Conservation (phyloP, 2,113 vertebrate genomes). For the Grammomys dolichurus region DNA sequence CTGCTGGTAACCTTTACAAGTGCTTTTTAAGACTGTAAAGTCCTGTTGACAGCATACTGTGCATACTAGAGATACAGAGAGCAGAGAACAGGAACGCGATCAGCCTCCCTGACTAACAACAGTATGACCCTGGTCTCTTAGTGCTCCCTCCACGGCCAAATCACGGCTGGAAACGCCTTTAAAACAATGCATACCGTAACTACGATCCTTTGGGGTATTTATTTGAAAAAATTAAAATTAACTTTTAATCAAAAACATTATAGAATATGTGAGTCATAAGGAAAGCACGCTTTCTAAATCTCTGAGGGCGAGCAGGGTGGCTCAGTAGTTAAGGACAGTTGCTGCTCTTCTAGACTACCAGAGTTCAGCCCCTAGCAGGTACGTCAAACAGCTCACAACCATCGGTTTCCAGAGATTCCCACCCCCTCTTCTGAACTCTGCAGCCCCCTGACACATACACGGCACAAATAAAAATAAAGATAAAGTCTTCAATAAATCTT, state of each 20-base stretch:
- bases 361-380: not conserved
- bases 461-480: not conserved
- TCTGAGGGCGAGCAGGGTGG: not conserved
- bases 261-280: not conserved
- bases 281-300: constrained; percentile 14
- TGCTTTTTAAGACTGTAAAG: constrained; percentile 42
- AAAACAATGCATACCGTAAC: not conserved
- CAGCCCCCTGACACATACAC: not conserved
- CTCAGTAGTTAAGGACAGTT: not conserved
- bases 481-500: not conserved
- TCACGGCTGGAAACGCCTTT: not conserved
- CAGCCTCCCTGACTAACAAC: not conserved
- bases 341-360: not conserved
- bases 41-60: not conserved
- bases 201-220: not conserved
- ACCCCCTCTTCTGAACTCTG: not conserved
- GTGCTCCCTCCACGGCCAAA: not conserved
- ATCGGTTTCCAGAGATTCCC: not conserved
- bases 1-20: constrained; percentile 38
- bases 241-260: constrained; percentile 29
- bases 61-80: not conserved
- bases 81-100: not conserved
- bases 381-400: not conserved
- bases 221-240: constrained; percentile 19
- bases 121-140: not conserved